These are phyloP conservation scores for Tragelaphus oryx DNA, from an alignment of 2,797 vertebrate genomes.

Conservation along the genomic window DNA sequence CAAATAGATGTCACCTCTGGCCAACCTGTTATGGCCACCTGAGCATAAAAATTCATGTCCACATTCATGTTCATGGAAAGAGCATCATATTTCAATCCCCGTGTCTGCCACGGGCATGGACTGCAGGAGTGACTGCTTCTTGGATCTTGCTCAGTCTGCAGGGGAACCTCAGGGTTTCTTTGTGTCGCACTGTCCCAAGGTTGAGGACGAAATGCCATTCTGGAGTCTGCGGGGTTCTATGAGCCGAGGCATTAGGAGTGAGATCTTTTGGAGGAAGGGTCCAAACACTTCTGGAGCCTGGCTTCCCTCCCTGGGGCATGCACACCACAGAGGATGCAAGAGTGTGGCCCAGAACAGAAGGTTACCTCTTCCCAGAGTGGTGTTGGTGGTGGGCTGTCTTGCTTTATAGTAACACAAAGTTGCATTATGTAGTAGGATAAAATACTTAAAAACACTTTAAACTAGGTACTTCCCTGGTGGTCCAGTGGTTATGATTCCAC, in stretches of 20 bases:
- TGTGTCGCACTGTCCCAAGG: not conserved
- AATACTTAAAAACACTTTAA: not conserved
- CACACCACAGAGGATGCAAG: accelerated
- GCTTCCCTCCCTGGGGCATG: not conserved
- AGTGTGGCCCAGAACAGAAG: not conserved
- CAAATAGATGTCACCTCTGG: not conserved
- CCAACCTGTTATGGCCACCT: not conserved
- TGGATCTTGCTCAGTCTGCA: not conserved
- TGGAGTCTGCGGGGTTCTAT: not conserved
- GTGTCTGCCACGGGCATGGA: not conserved
- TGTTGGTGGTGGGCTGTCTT: not conserved
- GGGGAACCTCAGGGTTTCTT: no score
- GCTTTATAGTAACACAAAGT: not conserved
- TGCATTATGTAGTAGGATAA: not conserved
- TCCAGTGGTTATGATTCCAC: not conserved
- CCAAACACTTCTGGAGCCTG: not conserved
- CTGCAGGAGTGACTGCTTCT: no score
- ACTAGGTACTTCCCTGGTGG: not conserved
- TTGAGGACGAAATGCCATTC: not conserved
- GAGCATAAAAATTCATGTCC: not conserved
- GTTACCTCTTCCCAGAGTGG: not conserved
- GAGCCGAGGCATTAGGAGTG: not conserved
- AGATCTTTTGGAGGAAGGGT: not conserved
- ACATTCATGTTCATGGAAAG: not conserved
- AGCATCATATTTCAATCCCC: accelerated